Evolutionary conservation across 2,797 vertebrate species (phyloP).

Genomic region (Chelmon rostratus): DNA sequence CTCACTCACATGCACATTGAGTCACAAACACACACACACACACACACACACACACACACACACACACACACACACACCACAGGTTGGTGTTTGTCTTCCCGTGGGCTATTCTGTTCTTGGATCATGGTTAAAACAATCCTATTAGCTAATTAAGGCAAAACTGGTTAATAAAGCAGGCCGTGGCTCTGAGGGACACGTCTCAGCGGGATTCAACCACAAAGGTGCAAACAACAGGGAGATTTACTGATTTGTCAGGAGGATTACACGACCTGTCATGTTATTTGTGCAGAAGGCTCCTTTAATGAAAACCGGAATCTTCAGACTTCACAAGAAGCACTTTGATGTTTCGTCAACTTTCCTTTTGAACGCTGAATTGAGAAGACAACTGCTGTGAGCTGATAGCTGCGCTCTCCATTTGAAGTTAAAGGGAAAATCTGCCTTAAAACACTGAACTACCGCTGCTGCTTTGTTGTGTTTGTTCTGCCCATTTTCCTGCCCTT

Average conservation of each 20-base stretch:
- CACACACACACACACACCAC: constrained; percentile 42
- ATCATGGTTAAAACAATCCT: constrained; percentile 84
- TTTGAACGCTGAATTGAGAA: constrained; percentile 48
- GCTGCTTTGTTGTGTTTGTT: constrained; percentile 1
- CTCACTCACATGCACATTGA: constrained; percentile 18
- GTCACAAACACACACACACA: constrained; percentile 21
- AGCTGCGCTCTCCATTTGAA: constrained; percentile 39
- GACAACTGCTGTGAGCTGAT: constrained; percentile 39
- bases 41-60: constrained; percentile 35
- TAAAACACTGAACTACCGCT: constrained; percentile 21
- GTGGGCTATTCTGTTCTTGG: constrained; percentile 79
- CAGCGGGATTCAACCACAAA: constrained; percentile 67
- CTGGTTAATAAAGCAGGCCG: constrained; percentile 74
- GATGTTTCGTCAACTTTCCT: constrained; percentile 66
- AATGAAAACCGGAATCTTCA: constrained; percentile 46
- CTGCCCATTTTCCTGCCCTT: background rate
- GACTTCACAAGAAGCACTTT: constrained; percentile 62
- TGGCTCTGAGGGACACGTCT: constrained; percentile 64
- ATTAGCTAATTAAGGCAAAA: constrained; percentile 85
- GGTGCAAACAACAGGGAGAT: constrained; percentile 69
- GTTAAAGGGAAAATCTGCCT: constrained; percentile 35
- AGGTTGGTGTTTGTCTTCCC: constrained; percentile 74
- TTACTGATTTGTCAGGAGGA: constrained; percentile 73
- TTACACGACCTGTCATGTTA: constrained; percentile 65
- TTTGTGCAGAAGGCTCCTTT: constrained; percentile 51